phyloP scores from a whole-genome alignment of 2,797 vertebrate species.

The Leptatherina wallacei region DNA sequence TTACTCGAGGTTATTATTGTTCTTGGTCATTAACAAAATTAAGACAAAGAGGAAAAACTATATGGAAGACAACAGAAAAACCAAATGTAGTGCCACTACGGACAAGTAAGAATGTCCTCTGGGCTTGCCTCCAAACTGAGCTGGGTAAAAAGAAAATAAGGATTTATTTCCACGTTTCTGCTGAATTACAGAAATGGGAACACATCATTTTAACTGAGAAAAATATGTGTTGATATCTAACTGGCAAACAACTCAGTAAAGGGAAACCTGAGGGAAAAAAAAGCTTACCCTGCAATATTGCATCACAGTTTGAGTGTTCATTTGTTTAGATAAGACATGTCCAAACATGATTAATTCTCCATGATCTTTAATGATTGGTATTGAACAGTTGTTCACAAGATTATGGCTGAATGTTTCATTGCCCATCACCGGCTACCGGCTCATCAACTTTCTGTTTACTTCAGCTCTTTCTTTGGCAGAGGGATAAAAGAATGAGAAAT shows the following conservation, averaged over 20 bases:
- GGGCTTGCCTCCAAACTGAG: conserved; percentile 11
- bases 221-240: conserved; percentile 23
- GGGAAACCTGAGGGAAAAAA: conserved; percentile 18
- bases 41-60: background rate
- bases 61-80: background rate
- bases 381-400: background rate
- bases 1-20: background rate
- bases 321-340: background rate
- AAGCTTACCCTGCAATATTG: background rate
- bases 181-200: conserved; percentile 3
- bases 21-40: background rate
- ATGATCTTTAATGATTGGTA: background rate
- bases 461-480: background rate
- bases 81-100: background rate
- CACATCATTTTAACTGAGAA: conserved; percentile 13
- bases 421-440: background rate
- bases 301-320: background rate
- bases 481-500: background rate
- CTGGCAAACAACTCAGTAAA: conserved; percentile 21
- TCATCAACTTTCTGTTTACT: background rate
- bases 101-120: conserved; percentile 11
- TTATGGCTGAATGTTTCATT: background rate
- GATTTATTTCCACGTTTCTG: conserved; percentile 14
- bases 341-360: background rate
- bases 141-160: background rate